Conservation (phyloP, 2,888 invertebrate species). For the Peribatodes rhomboidaria region DNA sequence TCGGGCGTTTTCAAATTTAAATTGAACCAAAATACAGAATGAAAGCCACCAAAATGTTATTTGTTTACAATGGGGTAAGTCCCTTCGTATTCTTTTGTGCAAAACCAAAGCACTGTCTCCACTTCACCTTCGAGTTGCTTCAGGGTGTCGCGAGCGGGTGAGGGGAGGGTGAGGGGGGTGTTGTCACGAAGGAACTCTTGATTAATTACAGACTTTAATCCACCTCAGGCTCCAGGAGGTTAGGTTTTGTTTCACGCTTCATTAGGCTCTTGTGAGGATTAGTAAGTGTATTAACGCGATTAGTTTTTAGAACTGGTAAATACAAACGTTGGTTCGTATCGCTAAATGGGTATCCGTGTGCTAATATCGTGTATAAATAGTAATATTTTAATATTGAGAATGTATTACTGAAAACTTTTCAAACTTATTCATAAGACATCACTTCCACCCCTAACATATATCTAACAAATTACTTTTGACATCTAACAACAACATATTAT, state of each 20-base stretch:
- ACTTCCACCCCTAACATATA: too few relatives aligned
- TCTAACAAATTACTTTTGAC: too few relatives aligned
- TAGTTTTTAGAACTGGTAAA: slow-evolving; percentile 1
- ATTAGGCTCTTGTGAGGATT: slow-evolving; percentile 24
- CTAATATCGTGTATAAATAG: too few relatives aligned
- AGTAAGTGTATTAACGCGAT: slow-evolving; percentile 16
- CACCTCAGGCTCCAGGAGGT: slow-evolving; percentile 44
- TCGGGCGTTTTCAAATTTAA: too few relatives aligned
- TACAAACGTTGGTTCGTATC: neutral
- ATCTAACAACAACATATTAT: too few relatives aligned
- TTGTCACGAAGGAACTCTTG: slow-evolving; percentile 63
- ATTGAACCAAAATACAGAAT: too few relatives aligned
- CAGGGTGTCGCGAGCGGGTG: slow-evolving; percentile 22
- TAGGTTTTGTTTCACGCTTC: slow-evolving; percentile 33
- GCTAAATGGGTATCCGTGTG: neutral
- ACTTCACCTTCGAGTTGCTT: neutral
- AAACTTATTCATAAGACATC: too few relatives aligned
- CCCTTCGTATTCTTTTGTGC: neutral
- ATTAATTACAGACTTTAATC: slow-evolving; percentile 69
- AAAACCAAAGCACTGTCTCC: neutral
- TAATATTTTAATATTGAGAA: too few relatives aligned
- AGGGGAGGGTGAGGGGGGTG: slow-evolving; percentile 29
- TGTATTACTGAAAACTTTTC: too few relatives aligned
- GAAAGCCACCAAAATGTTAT: too few relatives aligned
- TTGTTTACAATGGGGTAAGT: too few relatives aligned